Base-by-base conservation (phyloP, 1,140 invertebrate species). In the Zaprionus ghesquierei region DNA sequence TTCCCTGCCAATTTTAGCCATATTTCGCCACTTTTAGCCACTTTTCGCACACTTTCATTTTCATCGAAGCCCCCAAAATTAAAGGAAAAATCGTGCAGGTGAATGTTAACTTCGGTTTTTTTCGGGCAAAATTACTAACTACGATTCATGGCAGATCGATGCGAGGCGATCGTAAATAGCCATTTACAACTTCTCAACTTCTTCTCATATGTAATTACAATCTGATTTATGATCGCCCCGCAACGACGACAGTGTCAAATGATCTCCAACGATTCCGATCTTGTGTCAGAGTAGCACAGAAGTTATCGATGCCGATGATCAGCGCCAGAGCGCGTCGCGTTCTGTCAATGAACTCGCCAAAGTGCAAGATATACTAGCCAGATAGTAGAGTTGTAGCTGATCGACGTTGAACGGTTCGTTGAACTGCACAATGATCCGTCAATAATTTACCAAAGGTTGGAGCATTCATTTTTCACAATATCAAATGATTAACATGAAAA, bases 341-440 rank as follows among this genome's bases (percentile, higher is more conserved):
- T 81, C 82, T 87, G 81, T 87, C 81, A 81, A 44, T 81, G 75
- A 85, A 81, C 69, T 15, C n/a, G n/a, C 35, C 2, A 8, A 15
- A 41, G 35, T 41, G 35, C 35, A 41, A 41, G 35, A 41, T 41
- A 41, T 41, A 41, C 35, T 8, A 5, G n/a, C 35, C 5, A 41
- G 35, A 41, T 41, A 41, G n/a, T 61, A 8, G 6, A 29, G 27
- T 5, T 29, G 27, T 2, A 29, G 25, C 25, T 25, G 38, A 44
- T 44, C 38, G 18, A 15, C n/a, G 0, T 9, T 44, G 33, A 18
- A 44, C 9, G 41, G 41, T 46, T 46, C 41, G 41, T 46, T 46
- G 41, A 46, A 46, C 41, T 22, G 18, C 18, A 46, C 41, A 46
- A 22, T 35, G 25, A 25, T 51, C 13, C 22, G n/a, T 29, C 31